Evolutionary conservation across 2,888 invertebrate species (phyloP).

Genomic region (Epirrhoe alternata): DNA sequence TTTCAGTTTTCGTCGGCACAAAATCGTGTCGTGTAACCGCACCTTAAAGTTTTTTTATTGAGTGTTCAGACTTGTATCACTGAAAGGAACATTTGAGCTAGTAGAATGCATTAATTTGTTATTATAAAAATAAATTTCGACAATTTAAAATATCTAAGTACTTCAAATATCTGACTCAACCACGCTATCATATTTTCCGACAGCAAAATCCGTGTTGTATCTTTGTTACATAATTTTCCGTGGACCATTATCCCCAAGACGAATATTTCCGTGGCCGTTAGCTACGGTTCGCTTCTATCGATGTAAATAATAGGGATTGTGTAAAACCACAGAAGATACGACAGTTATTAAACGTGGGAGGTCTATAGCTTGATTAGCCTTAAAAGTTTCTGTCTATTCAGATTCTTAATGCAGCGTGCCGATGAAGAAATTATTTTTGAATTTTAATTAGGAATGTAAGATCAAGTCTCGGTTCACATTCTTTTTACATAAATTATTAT

Average conservation of each 20-base stretch:
- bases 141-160: neutral
- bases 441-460: slow-evolving; percentile 28
- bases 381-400: slow-evolving; percentile 22
- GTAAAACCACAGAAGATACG: slow-evolving; percentile 18
- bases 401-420: slow-evolving; percentile 22
- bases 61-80: too few relatives aligned
- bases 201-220: slow-evolving; percentile 30
- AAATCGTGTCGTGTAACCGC: too few relatives aligned
- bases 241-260: slow-evolving; percentile 38
- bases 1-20: too few relatives aligned
- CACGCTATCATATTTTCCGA: slow-evolving; percentile 17
- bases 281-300: slow-evolving; percentile 40
- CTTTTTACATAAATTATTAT: slow-evolving; percentile 9
- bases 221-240: slow-evolving; percentile 42
- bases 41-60: too few relatives aligned
- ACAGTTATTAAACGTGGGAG: slow-evolving; percentile 39
- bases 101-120: too few relatives aligned
- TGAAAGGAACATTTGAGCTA: too few relatives aligned
- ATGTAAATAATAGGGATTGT: slow-evolving; percentile 36
- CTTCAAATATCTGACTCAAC: neutral
- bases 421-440: slow-evolving; percentile 30
- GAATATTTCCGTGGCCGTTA: slow-evolving; percentile 37
- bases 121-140: too few relatives aligned
- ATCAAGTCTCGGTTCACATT: slow-evolving; percentile 17
- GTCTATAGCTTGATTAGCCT: slow-evolving; percentile 35